Evolutionary conservation across 2,113 vertebrate species (phyloP), one percentile per base, ranked within the genome.

Genomic region (Trochalopteron elliotii): DNA sequence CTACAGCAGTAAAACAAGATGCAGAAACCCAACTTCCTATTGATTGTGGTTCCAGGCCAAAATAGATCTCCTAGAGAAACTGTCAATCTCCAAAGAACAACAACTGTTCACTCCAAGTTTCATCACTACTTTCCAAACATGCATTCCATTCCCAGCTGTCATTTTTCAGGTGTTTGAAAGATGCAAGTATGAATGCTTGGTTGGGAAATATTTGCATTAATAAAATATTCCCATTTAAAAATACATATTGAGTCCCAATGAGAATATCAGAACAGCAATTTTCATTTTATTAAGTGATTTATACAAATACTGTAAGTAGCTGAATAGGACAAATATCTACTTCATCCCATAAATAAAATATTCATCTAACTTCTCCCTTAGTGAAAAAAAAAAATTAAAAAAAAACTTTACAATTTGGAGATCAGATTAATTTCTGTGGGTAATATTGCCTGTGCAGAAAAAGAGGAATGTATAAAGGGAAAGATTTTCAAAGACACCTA

Each of bases 401-500:
- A 49, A 63, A 19, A 28, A 14, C 40, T 70, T 69, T 44, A 77
- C 9, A 72, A 71, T 76, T 55, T 44, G 16, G 17, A 92, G 7
- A 8, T 11, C 15, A 53, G 37, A 56, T 63, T 5, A 71, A 52
- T 61, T 71, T 83, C 49, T 68, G 44, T 72, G 80, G 42, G 30
- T 63, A 86, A 65, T 39, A 56, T 5, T 89, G 30, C 86, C 28
- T 61, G n/a, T 57, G 42, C 24, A 87, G 53, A 83, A 90, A 90
- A 64, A 3, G 16, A 68, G 16, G 50, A 72, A 72, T 27, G 2
- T 42, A 61, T 65, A 79, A 94, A 94, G 10, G 17, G 25, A 81
- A 91, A 91, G 82, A 87, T 47, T 94, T 93, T 82, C 74, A 93
- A 85, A 96, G 61, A 31, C 57, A 89, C 61, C 76, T 81, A 81